Evolutionary conservation across 2,888 invertebrate genomes (phyloP), one percentile per base, ranked within the genome.

Genomic region (Yponomeuta cagnagella): DNA sequence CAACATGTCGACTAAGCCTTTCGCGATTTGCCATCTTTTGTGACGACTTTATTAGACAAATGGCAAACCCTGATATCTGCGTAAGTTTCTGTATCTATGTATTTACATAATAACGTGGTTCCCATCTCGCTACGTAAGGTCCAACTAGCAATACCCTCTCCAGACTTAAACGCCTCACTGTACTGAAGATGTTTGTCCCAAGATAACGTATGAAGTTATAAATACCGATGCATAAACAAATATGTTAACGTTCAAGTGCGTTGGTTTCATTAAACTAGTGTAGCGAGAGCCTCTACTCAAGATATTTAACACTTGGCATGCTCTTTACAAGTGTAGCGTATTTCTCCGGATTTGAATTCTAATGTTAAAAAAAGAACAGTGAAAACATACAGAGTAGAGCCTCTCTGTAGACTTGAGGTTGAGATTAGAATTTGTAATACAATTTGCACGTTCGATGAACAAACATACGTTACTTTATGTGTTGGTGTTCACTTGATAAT

Each of bases 361-460:
- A 43, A 43, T 43, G 43, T 8, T 43, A 5, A 43, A 43, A 43
- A 43, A 43, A 8, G 23, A 23, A 9, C 12, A 30, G 65, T 65
- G 1, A 30, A 65, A 33, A 30, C 12, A 10, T 10, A 23, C 30
- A 30, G 33, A 65, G 31, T 65, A 64, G 64, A 30, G 64, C 5
- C 5, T 10, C 30, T 30, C 5, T 30, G 30, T 30, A 65, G 2
- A 31, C 65, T 65, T 23, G 65, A 31, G 8, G 30, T 30, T 65
- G 33, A 23, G 30, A 65, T 65, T 65, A 65, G 65, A 65, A 65
- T 65, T 10, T 65, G 65, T 65, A 65, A 65, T 65, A 65, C 65
- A 65, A 30, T 65, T 65, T 65, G 65, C 31, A 10, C 65, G 52
- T 15, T 12, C 1, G 12, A 58, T 58, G 12, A 65, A 12, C 65